Base-by-base conservation (phyloP, 1,140 invertebrate genomes). In the Pachyrhynchus sulphureomaculatus region DNA sequence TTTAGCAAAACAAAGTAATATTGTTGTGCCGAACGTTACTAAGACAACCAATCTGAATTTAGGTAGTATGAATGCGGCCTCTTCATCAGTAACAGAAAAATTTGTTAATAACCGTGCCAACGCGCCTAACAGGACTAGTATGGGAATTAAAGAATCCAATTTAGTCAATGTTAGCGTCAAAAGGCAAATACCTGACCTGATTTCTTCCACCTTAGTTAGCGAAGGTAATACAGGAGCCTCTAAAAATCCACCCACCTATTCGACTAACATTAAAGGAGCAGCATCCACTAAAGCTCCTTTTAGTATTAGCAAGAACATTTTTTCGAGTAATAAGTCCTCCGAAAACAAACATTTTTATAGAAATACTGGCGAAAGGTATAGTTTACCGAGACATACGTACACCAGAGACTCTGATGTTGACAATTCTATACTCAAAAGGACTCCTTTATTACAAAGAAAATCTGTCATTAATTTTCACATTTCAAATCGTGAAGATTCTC, bases 11-110 rank as follows among this genome's bases (percentile, higher is more conserved):
- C 54, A 64, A 51, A 48, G 39, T 23, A 60, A 60, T 32, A 21
- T 26, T 13, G 21, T 17, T 4, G 8, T 12, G 20, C 24, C 33
- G 21, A 57, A 24, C 39, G 32, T 51, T 13, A n/a, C 12, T 21
- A 68, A 68, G 58, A 36, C 59, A 9, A 57, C 47, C 13, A 69
- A 70, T 58, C 32, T 72, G 4, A 69, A 62, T 52, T 62, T 73
- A 17, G 59, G 67, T 33, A 69, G 63, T 42, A 70, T 73, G 49
- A 66, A 56, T 41, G 36, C 70, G 10, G 20, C 48, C 0, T 18
- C 53, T 8, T 64, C 69, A 3, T 51, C 58, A 5, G 72, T 74
- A 6, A 72, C 72, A 0, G 61, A 74, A 36, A 74, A 71, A 55
- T 74, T 57, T 51, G 65, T 74, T 4, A 65, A 24, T 32, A 60